Conservation (phyloP, 2,113 vertebrate genomes). For the Cryptotis parvus region DNA sequence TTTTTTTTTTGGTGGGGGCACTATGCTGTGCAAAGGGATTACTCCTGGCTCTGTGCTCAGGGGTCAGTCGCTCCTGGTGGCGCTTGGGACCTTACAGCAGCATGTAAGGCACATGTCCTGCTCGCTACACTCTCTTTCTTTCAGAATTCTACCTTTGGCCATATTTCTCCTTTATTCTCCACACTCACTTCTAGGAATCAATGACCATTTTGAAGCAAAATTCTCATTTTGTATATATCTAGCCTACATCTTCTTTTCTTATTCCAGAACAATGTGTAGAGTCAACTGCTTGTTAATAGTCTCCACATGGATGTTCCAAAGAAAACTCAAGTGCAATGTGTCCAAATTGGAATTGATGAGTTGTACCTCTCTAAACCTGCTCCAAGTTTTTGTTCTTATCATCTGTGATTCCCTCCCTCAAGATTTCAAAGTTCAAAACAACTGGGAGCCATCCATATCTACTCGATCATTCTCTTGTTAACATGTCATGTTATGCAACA, state of each 20-base stretch:
- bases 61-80: too few species aligned
- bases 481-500: not conserved
- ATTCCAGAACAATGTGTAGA: not conserved
- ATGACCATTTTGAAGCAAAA: slow-evolving; percentile 22
- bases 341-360: not conserved
- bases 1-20: too few species aligned
- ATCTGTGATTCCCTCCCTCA: not conserved
- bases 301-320: not conserved
- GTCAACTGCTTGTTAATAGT: not conserved
- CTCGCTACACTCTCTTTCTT: too few species aligned
- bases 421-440: not conserved
- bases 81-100: too few species aligned
- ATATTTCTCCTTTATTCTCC: slow-evolving; percentile 34
- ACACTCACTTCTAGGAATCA: slow-evolving; percentile 10
- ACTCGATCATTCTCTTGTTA: slow-evolving; percentile 35
- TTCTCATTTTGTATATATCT: not conserved
- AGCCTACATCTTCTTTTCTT: slow-evolving; percentile 28
- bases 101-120: too few species aligned
- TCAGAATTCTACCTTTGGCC: not conserved
- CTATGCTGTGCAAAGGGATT: too few species aligned
- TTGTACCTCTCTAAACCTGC: not conserved
- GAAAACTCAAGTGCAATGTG: not conserved
- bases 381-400: not conserved
- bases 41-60: too few species aligned
- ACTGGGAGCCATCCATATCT: not conserved